Evolutionary conservation across 1,140 invertebrate genomes (phyloP), one percentile per base, ranked within the genome.

Genomic region (Zaprionus vittiger): DNA sequence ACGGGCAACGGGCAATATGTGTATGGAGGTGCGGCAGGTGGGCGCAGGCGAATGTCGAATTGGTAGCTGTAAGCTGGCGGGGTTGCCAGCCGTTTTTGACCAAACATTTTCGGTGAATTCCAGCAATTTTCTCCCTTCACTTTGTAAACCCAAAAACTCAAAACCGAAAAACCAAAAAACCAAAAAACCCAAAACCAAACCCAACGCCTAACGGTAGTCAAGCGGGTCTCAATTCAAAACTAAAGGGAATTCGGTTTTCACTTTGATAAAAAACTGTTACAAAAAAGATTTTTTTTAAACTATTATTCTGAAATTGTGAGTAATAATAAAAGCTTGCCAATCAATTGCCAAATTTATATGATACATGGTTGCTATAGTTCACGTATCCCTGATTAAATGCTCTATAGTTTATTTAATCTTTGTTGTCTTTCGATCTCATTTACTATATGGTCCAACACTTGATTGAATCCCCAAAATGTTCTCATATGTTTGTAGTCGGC

Each of bases 51-150:
- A 11, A n/a, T 47, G n/a, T 47, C 44, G 31, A 74, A 77, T 56
- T 61, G 37, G 41, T 44, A 61, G 75, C 44, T 44, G 76, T 78
- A 71, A 62, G 56, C 28, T 62, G 37, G 54, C 66, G 54, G 44
- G 31, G 38, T 17, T 49, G 63, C 64, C 63, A 68, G 54, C 24
- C 31, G 31, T 47, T 49, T 37, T 47, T 37, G 20, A 17, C 31
- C 68, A 56, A 61, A 72, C 63, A 80, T 80, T 82, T 79, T 34
- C 31, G 57, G 56, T 63, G 79, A 86, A 82, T 79, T 73, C 17
- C 84, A 62, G 67, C 71, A 75, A 81, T 80, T 87, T 87, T 62
- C 72, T 72, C 64, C 76, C 63, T 66, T 57, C 64, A 74, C 72
- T 81, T 72, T 79, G 75, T 49, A 14, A 24, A 52, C 14, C 15